A percentile compares a stretch with the other conserved stretches of the same genome.
Evolutionary conservation across 2,888 invertebrate species (phyloP).

Genomic region (Dasypolia templi): DNA sequence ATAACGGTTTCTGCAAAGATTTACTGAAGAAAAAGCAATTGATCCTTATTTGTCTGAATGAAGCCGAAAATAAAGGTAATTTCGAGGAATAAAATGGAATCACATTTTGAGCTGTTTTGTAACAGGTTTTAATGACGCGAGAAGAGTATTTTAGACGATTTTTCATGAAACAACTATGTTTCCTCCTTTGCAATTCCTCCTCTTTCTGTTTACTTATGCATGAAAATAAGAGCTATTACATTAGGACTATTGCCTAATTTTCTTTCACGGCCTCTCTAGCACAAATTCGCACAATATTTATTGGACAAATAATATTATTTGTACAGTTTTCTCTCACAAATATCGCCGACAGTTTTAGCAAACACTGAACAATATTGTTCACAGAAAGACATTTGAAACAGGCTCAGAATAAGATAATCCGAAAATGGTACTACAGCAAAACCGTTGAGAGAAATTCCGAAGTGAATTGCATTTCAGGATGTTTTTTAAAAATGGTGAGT

Average conservation of each 20-base stretch:
- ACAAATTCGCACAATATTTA: not conserved
- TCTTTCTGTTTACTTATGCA: too few relatives aligned
- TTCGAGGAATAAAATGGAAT: constrained; percentile 17
- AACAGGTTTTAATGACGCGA: not conserved
- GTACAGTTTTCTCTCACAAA: constrained; percentile 1
- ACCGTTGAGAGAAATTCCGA: not conserved
- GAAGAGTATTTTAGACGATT: not conserved
- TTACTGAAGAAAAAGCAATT: constrained; percentile 28
- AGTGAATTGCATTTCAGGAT: not conserved
- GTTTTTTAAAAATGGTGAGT: not conserved
- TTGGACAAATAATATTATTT: constrained; percentile 12
- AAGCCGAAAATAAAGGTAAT: constrained; percentile 16
- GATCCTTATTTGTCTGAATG: constrained; percentile 24
- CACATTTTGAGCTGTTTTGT: not conserved
- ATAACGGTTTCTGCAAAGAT: constrained; percentile 33
- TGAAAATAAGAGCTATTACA: not conserved
- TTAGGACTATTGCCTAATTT: not conserved
- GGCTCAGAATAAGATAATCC: constrained; percentile 15
- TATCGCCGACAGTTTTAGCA: constrained; percentile 11
- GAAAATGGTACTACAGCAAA: not conserved
- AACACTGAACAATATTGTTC: constrained; percentile 7
- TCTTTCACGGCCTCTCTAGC: not conserved
- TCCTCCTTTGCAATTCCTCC: not conserved
- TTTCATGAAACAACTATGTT: not conserved
- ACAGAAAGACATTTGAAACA: constrained; percentile 14